Percentiles rank a stretch among this genome's conserved stretches.
Conservation (phyloP, 2,113 vertebrate species). For the Scolopax mira region DNA sequence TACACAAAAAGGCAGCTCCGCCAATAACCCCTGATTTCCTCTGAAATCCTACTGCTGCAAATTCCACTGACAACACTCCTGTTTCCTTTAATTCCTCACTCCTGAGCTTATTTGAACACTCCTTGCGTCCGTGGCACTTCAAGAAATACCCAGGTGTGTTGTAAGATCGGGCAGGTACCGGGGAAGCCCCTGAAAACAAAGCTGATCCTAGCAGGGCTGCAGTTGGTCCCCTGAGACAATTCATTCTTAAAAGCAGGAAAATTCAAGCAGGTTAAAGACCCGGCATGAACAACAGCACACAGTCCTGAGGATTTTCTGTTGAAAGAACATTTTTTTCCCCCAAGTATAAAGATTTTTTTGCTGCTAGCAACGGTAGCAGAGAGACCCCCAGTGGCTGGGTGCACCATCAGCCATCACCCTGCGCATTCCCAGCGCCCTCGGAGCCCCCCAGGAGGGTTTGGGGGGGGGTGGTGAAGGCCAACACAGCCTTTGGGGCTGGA, state of each 20-base stretch:
- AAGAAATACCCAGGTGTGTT: neutral
- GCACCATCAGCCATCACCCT: neutral
- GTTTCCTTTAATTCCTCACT: neutral
- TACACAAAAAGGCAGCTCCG: neutral
- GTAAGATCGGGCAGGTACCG: neutral
- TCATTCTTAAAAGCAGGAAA: neutral
- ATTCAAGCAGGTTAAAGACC: neutral
- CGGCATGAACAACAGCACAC: neutral
- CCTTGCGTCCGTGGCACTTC: neutral
- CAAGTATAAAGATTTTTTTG: neutral
- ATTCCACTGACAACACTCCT: neutral
- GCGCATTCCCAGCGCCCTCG: rapidly evolving
- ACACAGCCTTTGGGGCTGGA: neutral
- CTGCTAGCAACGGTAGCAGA: neutral
- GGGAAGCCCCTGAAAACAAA: neutral
- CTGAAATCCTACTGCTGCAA: neutral
- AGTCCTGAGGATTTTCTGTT: neutral
- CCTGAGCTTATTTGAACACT: neutral
- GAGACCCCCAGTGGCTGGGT: slow-evolving; percentile 29
- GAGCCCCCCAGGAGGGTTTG: neutral
- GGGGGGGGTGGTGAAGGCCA: neutral
- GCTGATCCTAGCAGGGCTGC: neutral
- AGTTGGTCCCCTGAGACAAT: neutral
- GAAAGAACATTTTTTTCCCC: neutral
- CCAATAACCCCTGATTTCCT: neutral